phyloP scores from a whole-genome alignment of 2,797 vertebrate genomes.

The Okamejei kenojei region DNA sequence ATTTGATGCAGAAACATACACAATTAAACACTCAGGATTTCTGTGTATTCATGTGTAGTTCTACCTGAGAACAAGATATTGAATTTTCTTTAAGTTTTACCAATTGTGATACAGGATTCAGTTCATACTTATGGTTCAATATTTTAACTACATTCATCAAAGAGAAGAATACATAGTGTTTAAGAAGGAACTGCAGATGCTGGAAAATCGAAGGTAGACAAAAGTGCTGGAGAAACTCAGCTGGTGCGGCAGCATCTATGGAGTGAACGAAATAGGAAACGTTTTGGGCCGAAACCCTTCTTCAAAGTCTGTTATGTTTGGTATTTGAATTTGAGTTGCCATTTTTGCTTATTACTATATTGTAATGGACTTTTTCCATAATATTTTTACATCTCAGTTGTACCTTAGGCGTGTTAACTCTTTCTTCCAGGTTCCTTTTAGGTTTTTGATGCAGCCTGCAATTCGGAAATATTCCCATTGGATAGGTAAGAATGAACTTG shows the following conservation, averaged over 20 bases:
- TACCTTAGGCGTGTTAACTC: neutral
- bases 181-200: too few relatives aligned
- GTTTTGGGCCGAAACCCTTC: too few relatives aligned
- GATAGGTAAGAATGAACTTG: neutral
- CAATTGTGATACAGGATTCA: neutral
- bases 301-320: neutral
- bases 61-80: neutral
- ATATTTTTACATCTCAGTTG: neutral
- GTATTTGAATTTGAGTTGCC: neutral
- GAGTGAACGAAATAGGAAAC: too few relatives aligned
- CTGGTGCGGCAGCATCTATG: too few relatives aligned
- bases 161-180: neutral
- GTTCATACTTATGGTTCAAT: neutral
- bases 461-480: neutral
- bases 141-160: neutral
- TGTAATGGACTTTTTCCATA: neutral
- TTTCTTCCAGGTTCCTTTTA: neutral
- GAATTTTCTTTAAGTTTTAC: neutral
- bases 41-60: neutral
- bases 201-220: too few relatives aligned
- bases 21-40: too few relatives aligned
- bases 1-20: neutral
- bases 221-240: too few relatives aligned
- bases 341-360: neutral
- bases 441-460: neutral